Evolutionary conservation across 2,888 invertebrate genomes (phyloP).

Genomic region (Himalopsyche kuldschensis): DNA sequence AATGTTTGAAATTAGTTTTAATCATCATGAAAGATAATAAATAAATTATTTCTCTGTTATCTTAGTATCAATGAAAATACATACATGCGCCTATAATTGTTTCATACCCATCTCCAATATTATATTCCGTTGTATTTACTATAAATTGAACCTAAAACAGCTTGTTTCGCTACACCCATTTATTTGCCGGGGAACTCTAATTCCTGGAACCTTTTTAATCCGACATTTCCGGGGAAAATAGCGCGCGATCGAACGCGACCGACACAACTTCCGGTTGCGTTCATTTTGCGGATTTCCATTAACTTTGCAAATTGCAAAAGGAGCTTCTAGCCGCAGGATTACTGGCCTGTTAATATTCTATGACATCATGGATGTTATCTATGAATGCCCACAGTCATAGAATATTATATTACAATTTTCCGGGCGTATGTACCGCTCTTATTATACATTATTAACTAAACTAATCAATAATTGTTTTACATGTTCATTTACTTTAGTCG

Average conservation of each 20-base stretch:
- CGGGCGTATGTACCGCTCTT: background rate
- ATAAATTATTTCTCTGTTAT: no score
- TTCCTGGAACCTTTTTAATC: background rate
- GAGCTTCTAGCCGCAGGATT: background rate
- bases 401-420: background rate
- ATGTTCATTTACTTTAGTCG: no score
- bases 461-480: no score
- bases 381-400: background rate
- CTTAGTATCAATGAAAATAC: no score
- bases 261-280: background rate
- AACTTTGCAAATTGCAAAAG: background rate
- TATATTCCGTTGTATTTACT: no score
- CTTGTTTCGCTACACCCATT: background rate
- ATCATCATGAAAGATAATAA: no score
- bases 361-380: background rate
- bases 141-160: no score
- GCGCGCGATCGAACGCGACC: background rate
- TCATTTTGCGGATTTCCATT: conserved; percentile 1
- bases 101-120: no score
- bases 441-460: background rate
- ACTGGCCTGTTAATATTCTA: background rate
- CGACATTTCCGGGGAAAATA: background rate
- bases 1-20: no score
- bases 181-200: background rate
- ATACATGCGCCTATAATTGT: no score